Conservation (phyloP, 2,888 invertebrate genomes). For the Catonia carolina region DNA sequence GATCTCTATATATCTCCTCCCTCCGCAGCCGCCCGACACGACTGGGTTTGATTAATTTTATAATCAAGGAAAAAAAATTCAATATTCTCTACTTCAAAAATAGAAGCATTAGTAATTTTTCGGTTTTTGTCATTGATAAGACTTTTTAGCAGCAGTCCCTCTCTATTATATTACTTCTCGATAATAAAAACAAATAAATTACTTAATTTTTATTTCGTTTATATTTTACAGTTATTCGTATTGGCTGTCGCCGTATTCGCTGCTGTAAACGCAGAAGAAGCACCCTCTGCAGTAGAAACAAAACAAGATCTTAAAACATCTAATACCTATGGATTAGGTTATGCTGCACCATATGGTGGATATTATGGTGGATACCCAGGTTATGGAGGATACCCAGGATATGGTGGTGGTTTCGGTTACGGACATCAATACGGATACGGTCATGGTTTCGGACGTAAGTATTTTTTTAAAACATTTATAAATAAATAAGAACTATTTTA, state of each 20-base stretch:
- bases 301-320: constrained; percentile 7
- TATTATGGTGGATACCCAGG: neutral
- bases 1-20: too few species aligned
- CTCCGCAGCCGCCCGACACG: too few species aligned
- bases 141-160: too few species aligned
- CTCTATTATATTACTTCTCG: too few species aligned
- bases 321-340: constrained; percentile 1
- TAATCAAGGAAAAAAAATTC: too few species aligned
- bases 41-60: too few species aligned
- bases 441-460: constrained; percentile 3
- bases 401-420: neutral
- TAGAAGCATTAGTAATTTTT: too few species aligned
- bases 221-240: neutral
- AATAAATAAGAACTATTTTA: too few species aligned
- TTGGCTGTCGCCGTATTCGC: neutral
- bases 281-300: neutral
- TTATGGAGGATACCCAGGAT: neutral
- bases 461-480: neutral
- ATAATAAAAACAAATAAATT: too few species aligned
- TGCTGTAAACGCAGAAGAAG: neutral
- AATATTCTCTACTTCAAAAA: too few species aligned
- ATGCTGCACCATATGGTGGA: neutral
- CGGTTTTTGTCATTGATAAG: too few species aligned
- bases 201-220: too few species aligned
- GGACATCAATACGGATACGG: neutral